A percentile compares a stretch with the other conserved stretches of the same genome.
These are phyloP conservation scores for Ctenomys sociabilis DNA, from an alignment of 2,113 vertebrate species.

Conservation along the genomic window DNA sequence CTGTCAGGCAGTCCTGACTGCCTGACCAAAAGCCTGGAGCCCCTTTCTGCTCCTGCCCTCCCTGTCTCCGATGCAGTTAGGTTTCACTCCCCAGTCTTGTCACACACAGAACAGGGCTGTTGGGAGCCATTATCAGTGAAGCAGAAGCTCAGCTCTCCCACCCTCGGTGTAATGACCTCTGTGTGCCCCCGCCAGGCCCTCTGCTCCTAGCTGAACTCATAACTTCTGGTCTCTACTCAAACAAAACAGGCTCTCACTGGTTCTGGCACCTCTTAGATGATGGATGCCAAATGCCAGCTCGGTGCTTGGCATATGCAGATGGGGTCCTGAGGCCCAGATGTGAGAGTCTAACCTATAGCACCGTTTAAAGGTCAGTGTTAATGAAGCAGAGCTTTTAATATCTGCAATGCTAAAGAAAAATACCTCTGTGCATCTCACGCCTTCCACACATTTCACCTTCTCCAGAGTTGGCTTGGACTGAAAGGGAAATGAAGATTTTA, in stretches of 20 bases:
- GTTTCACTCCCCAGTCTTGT: slow-evolving; percentile 73
- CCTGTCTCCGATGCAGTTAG: slow-evolving; percentile 75
- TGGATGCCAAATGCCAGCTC: slow-evolving; percentile 62
- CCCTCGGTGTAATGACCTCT: no score
- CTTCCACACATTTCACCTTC: slow-evolving; percentile 68
- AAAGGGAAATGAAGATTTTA: no score
- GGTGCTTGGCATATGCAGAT: slow-evolving; percentile 43
- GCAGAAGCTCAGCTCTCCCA: no score
- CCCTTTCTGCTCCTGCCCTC: slow-evolving; percentile 54
- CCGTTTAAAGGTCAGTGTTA: slow-evolving; percentile 65
- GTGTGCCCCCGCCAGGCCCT: no score
- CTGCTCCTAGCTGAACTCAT: slow-evolving; percentile 73
- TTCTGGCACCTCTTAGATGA: slow-evolving; percentile 56
- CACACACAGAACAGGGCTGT: slow-evolving; percentile 66
- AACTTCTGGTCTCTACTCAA: slow-evolving; percentile 78
- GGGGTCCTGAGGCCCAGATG: slow-evolving; percentile 58
- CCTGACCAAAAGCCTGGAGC: slow-evolving; percentile 67
- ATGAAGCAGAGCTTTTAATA: slow-evolving; percentile 30
- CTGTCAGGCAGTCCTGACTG: slow-evolving; percentile 65
- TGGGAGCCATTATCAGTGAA: no score
- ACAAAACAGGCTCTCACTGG: slow-evolving; percentile 69
- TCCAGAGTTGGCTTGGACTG: slow-evolving; percentile 70
- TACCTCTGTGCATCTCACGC: no score
- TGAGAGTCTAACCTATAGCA: background rate
- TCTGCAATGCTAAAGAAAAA: background rate